Evolutionary conservation across 2,113 vertebrate species (phyloP).

Genomic region (Takifugu flavidus): DNA sequence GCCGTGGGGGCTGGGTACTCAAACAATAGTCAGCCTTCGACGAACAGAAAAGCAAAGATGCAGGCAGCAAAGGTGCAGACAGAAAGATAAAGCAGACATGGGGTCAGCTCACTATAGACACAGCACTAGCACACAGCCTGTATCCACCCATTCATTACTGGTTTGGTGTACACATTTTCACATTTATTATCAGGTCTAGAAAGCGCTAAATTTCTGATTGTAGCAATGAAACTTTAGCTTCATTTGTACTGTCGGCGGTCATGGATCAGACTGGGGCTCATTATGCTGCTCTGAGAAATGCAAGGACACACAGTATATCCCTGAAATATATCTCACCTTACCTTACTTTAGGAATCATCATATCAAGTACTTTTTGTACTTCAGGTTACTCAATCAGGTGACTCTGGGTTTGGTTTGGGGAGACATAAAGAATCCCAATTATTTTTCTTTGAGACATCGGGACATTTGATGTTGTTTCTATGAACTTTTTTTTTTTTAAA

Average conservation of each 20-base stretch:
- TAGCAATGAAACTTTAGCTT: constrained; percentile 35
- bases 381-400: constrained; percentile 74
- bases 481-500: background rate
- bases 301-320: constrained; percentile 54
- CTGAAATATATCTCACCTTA: constrained; percentile 43
- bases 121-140: constrained; percentile 47
- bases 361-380: constrained; percentile 70
- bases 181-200: constrained; percentile 21
- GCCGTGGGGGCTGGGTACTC: constrained; percentile 73
- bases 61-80: constrained; percentile 59
- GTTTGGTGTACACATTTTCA: constrained; percentile 3
- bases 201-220: constrained; percentile 12
- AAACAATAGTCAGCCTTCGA: constrained; percentile 77
- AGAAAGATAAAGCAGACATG: constrained; percentile 51
- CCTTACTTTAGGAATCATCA: too few species aligned
- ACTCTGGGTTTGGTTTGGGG: constrained; percentile 41
- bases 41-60: constrained; percentile 65
- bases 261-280: constrained; percentile 52
- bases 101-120: constrained; percentile 54
- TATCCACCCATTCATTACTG: constrained; percentile 4
- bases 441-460: too few species aligned
- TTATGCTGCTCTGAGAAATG: constrained; percentile 47
- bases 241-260: constrained; percentile 66
- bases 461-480: too few species aligned
- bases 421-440: too few species aligned